Evolutionary conservation across 1,140 invertebrate species (phyloP), one percentile per base, ranked within the genome.

Genomic region (Brachionus rotundiformis): DNA sequence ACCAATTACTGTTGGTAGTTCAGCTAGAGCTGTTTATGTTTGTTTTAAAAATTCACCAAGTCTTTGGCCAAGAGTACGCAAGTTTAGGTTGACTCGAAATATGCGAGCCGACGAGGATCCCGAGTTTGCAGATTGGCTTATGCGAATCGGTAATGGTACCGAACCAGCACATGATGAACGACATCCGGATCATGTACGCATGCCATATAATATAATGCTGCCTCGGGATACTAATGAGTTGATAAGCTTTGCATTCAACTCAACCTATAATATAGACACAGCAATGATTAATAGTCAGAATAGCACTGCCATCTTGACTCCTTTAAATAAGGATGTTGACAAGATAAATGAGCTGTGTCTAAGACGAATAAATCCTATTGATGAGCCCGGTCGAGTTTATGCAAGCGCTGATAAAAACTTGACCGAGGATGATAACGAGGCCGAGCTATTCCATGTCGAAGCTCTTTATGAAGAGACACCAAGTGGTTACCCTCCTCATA

Each of bases 401-500:
- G 61, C 82, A 23, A 83, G 82, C 33, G 68, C 83, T 16, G 84
- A 85, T 63, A 77, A 39, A 23, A 49, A 84, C 29, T 16, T 36
- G 27, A 19, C 79, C 25, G 82, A 82, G 11, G 84, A 86, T 59
- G 49, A 33, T 23, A 81, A 84, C 16, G 39, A 86, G 25, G 36
- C 49, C 29, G 49, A 80, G 36, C 19, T 44, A 13, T 87, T 83
- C 82, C 85, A 86, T 6, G 44, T 84, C 7, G 87, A 88, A 83
- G 85, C 85, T 84, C 71, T 89, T 8, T 85, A 89, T 82, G 82
- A 83, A 7, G 63, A 86, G n/a, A 84, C 84, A 7, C 84, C 85
- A 19, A 83, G 84, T 29, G 86, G 87, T 6, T 36, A 86, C 10
- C 87, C 88, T 13, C 85, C 85, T 16, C 88, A 89, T 83, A 83